Evolutionary conservation across 2,888 invertebrate genomes (phyloP).

Genomic region (Deroplatys truncata): DNA sequence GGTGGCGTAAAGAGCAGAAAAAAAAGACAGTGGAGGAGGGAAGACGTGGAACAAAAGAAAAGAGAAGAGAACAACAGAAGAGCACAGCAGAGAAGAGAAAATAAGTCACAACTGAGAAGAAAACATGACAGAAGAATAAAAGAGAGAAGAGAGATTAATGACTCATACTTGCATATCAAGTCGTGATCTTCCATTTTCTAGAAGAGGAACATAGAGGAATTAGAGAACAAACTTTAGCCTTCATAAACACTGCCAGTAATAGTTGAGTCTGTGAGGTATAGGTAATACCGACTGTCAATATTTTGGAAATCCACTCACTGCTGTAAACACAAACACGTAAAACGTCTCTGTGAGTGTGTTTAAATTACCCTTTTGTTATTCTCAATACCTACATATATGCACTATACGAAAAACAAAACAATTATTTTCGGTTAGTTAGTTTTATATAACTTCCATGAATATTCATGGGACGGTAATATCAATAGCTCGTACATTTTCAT

Average conservation of each 20-base stretch:
- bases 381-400: not conserved
- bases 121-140: too few relatives aligned
- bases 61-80: not conserved
- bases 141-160: too few relatives aligned
- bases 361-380: not conserved
- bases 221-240: not conserved
- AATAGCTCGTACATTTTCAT: not conserved
- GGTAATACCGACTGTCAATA: not conserved
- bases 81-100: not conserved
- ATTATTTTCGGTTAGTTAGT: too few relatives aligned
- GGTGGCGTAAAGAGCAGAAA: not conserved
- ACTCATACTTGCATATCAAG: too few relatives aligned
- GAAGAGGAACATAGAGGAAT: too few relatives aligned
- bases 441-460: not conserved
- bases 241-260: too few relatives aligned
- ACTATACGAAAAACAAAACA: not conserved
- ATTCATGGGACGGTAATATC: not conserved
- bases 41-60: too few relatives aligned
- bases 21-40: not conserved
- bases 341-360: not conserved
- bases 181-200: too few relatives aligned
- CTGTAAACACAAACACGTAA: not conserved
- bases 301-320: not conserved
- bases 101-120: too few relatives aligned
- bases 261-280: too few relatives aligned